These are phyloP conservation scores for Pangasius djambal DNA, from an alignment of 2,797 vertebrate genomes.

Conservation along the genomic window DNA sequence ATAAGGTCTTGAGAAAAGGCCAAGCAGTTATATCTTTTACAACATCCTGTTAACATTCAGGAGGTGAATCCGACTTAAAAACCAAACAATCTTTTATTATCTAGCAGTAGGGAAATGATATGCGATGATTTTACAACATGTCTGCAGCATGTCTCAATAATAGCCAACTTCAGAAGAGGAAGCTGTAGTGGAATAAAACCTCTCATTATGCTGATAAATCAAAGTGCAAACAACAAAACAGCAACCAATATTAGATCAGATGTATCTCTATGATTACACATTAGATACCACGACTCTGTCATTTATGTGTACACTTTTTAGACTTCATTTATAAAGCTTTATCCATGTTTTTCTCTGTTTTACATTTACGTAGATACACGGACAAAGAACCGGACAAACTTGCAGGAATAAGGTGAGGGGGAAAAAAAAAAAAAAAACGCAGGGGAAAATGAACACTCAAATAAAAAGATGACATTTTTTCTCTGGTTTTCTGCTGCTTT, in stretches of 20 bases:
- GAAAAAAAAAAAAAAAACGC: neutral
- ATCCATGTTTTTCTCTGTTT: neutral
- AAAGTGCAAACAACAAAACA: slow-evolving; percentile 62
- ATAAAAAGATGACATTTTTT: neutral
- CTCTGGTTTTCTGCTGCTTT: neutral
- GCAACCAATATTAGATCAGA: slow-evolving; percentile 39
- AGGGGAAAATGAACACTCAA: neutral
- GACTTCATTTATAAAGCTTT: neutral
- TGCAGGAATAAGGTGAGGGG: neutral
- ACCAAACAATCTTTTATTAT: slow-evolving; percentile 21
- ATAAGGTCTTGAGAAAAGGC: slow-evolving; percentile 31
- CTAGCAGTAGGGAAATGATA: slow-evolving; percentile 1
- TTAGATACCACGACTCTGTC: slow-evolving; percentile 7
- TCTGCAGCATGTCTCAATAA: neutral
- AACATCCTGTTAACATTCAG: slow-evolving; percentile 44
- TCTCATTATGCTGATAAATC: slow-evolving; percentile 66
- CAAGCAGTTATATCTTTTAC: slow-evolving; percentile 23
- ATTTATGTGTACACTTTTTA: neutral
- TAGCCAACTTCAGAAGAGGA: slow-evolving; percentile 6
- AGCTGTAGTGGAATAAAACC: slow-evolving; percentile 42
- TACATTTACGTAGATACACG: neutral
- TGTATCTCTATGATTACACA: slow-evolving; percentile 3
- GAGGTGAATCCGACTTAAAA: slow-evolving; percentile 41
- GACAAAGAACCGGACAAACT: neutral
- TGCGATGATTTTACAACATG: slow-evolving; percentile 7